Evolutionary conservation across 2,888 invertebrate genomes (phyloP).

Genomic region (Heliconius hortense): DNA sequence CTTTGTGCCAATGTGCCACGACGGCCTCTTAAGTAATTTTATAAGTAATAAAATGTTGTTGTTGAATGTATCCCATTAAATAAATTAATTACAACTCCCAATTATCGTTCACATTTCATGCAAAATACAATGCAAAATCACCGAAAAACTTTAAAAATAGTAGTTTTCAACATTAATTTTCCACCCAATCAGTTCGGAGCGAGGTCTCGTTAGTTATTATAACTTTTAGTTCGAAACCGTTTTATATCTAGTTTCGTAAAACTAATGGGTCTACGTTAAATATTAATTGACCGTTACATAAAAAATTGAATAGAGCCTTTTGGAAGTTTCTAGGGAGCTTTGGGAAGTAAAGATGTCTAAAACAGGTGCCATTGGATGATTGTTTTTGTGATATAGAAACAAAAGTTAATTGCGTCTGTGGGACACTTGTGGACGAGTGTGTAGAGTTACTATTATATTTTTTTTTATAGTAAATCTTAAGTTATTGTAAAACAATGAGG

Average conservation of each 20-base stretch:
- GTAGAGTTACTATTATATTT: too few species aligned
- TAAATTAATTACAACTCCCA: not conserved
- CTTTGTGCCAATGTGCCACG: too few species aligned
- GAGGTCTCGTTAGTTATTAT: constrained; percentile 15
- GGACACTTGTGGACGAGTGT: too few species aligned
- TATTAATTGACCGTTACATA: not conserved
- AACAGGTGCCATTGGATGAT: not conserved
- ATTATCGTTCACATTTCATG: not conserved
- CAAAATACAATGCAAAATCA: not conserved
- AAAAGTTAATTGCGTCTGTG: too few species aligned
- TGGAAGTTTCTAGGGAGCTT: too few species aligned
- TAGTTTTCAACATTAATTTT: not conserved
- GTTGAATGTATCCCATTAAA: not conserved
- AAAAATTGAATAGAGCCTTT: not conserved
- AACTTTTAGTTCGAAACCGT: not conserved
- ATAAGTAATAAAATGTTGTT: not conserved
- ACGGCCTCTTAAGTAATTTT: not conserved
- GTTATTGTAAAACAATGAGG: too few species aligned
- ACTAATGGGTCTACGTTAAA: constrained; percentile 8
- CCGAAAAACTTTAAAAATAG: not conserved
- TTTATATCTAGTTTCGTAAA: not conserved
- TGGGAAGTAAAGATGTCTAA: not conserved
- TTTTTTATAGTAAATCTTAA: too few species aligned
- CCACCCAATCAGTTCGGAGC: not conserved
- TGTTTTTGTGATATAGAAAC: not conserved